Evolutionary conservation across 2,888 invertebrate species (phyloP), one percentile per base, ranked within the genome.

Genomic region (Drosophila phalerata): DNA sequence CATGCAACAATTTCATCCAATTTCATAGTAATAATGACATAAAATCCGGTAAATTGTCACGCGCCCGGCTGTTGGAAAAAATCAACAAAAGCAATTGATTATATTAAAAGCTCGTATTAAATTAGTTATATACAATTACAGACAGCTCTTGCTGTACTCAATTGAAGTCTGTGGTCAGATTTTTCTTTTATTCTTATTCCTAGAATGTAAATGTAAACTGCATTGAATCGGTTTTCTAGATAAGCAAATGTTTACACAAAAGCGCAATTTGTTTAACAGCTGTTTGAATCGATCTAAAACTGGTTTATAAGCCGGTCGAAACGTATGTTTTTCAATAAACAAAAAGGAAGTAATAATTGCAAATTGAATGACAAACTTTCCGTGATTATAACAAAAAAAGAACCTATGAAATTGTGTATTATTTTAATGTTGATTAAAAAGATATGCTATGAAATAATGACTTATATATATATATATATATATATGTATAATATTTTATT

Each of bases 1-100:
- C 93, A 92, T 87, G 85, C 88, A 80, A 93, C 93, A 82, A 93
- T 90, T 91, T 92, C 92, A 92, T 92, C 93, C 87, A 93, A 91
- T 92, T 91, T 92, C 93, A 93, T 93, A 91, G 79, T 92, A 90
- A 73, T 64, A 79, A 52, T 87, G 67, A 87, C 90, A 90, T 90
- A 84, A 60, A 89, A 74, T 53, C 77, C 80, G 70, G 78, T 71
- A 65, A 82, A 76, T 74, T 72, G 67, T 51, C 72, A 73, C 69
- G 73, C 75, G 73, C 72, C 62, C 75, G 69, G 72, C 52, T 48
- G 28, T 28, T 28, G 73, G 13, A 56, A 55, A 56, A 55, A 60
- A 58, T 55, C 34, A 57, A 53, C 34, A 52, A 63, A 8, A 52
- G 2, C 2, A 37, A 55, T 28, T 53, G 19, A 47, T 43, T 58